These are phyloP conservation scores for Dendroctonus valens DNA, from an alignment of 1,140 invertebrate species.

Conservation along the genomic window DNA sequence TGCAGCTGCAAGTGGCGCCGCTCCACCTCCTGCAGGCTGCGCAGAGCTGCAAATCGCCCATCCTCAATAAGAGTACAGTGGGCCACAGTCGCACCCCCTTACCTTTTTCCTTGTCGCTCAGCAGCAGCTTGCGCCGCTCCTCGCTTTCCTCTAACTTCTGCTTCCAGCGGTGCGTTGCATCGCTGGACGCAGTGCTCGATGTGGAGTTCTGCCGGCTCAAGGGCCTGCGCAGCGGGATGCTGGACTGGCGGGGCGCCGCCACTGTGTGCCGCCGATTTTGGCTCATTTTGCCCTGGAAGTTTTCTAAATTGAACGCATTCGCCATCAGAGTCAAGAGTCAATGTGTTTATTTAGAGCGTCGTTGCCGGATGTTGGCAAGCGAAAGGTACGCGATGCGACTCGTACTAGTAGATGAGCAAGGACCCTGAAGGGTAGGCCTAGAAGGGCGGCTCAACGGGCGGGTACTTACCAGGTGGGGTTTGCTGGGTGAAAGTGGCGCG, in stretches of 20 bases:
- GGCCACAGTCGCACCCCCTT: conserved; percentile 41
- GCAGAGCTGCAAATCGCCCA: conserved; percentile 53
- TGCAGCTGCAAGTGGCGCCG: conserved; percentile 58
- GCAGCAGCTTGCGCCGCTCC: conserved; percentile 61
- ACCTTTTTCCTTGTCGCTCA: conserved; percentile 68
- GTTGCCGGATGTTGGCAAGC: too few relatives aligned
- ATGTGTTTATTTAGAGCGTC: too few relatives aligned
- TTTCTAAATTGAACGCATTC: too few relatives aligned
- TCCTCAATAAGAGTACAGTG: background rate
- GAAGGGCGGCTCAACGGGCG: too few relatives aligned
- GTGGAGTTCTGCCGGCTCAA: conserved; percentile 27
- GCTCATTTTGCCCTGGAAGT: too few relatives aligned
- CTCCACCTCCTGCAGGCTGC: conserved; percentile 61
- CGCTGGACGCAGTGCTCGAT: conserved; percentile 23
- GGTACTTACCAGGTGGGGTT: too few relatives aligned
- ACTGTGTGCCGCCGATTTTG: conserved; percentile 3
- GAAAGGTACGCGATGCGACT: too few relatives aligned
- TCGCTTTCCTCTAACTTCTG: conserved; percentile 67
- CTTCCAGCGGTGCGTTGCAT: conserved; percentile 60
- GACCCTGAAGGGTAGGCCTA: too few relatives aligned
- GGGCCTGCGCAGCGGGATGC: conserved; percentile 33
- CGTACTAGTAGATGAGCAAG: too few relatives aligned
- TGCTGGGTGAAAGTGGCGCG: too few relatives aligned
- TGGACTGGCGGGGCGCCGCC: conserved; percentile 15
- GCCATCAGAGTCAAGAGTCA: too few relatives aligned